Percentiles rank a stretch among this genome's conserved stretches.
Evolutionary conservation across 1,140 invertebrate species (phyloP).

Genomic region (Pogonus chalceus): DNA sequence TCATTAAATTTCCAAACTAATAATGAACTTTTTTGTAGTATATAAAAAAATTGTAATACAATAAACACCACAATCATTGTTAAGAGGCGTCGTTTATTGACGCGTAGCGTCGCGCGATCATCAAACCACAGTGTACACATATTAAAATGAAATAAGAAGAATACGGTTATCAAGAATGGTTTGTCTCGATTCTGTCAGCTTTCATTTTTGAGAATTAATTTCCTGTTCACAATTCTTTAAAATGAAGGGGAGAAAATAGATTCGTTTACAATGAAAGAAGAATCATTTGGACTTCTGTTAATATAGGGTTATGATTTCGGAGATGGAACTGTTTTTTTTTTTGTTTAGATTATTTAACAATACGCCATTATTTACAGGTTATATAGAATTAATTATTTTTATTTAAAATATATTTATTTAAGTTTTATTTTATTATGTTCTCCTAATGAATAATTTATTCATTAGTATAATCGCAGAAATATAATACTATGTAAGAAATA

Average conservation of each 20-base stretch:
- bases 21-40: no score
- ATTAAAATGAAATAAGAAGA: slow-evolving; percentile 31
- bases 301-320: neutral
- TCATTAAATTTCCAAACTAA: no score
- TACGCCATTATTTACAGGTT: neutral
- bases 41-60: no score
- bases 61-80: no score
- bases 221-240: slow-evolving; percentile 36
- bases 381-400: neutral
- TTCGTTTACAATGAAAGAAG: neutral
- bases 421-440: no score
- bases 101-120: no score
- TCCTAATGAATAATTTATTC: no score
- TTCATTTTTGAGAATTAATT: slow-evolving; percentile 39
- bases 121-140: no score
- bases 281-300: neutral
- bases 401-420: neutral
- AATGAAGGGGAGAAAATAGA: slow-evolving; percentile 28
- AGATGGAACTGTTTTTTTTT: neutral
- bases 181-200: slow-evolving; percentile 24
- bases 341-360: neutral
- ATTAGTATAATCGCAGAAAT: no score
- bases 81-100: no score
- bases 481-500: no score
- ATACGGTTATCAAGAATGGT: slow-evolving; percentile 27